phyloP scores from a whole-genome alignment of 2,888 invertebrate species.

The Ypsolopha sequella region DNA sequence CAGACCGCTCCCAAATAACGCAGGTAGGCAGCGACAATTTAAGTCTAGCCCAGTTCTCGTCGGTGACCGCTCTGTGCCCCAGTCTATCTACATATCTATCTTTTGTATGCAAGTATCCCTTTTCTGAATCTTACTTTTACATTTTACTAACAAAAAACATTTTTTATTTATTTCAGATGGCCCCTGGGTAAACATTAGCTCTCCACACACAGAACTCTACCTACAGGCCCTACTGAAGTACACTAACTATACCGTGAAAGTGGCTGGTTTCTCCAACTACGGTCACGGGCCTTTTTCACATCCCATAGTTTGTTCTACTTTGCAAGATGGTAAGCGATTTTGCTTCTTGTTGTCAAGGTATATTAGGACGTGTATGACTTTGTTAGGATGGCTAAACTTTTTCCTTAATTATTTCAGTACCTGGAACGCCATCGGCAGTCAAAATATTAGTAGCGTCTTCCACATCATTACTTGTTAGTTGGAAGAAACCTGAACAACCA shows the following conservation, averaged over 20 bases:
- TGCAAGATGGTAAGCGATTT: constrained; percentile 79
- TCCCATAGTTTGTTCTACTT: constrained; percentile 82
- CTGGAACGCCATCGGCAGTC: constrained; percentile 85
- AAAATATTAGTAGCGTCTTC: constrained; percentile 86
- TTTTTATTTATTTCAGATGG: constrained; percentile 35
- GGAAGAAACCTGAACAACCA: constrained; percentile 83
- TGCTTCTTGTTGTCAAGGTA: not conserved
- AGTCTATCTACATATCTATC: too few species aligned
- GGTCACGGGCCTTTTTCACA: constrained; percentile 85
- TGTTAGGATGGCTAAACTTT: not conserved
- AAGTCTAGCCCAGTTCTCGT: too few species aligned
- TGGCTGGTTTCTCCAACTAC: constrained; percentile 85
- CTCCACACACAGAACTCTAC: constrained; percentile 81
- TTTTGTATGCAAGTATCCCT: too few species aligned
- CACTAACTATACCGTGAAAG: constrained; percentile 89
- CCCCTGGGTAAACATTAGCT: constrained; percentile 57
- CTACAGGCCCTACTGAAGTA: constrained; percentile 83
- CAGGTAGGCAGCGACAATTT: too few species aligned
- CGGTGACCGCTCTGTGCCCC: too few species aligned
- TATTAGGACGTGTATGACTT: too few species aligned
- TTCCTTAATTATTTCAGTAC: constrained; percentile 66
- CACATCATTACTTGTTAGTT: constrained; percentile 85
- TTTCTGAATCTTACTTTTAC: too few species aligned
- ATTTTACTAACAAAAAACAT: too few species aligned
- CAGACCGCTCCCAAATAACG: too few species aligned